Evolutionary conservation across 1,140 invertebrate genomes (phyloP), one percentile per base, ranked within the genome.

Genomic region (Adoxophyes honmai): DNA sequence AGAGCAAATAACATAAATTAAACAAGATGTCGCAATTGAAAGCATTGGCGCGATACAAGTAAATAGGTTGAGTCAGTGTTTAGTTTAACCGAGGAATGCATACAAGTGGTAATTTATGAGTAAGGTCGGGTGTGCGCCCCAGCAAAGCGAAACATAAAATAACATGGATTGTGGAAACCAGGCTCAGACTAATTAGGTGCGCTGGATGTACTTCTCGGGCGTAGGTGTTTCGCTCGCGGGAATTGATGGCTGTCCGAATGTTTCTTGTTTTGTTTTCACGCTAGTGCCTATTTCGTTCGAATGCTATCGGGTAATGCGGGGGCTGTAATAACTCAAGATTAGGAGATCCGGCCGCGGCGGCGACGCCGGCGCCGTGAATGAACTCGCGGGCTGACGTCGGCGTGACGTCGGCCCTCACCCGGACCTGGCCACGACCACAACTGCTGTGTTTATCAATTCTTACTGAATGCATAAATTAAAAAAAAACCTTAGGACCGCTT

Each of bases 361-460:
- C 73, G 70, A 3, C 21, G 58, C 57, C 64, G 69, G 67, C 71
- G 75, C 79, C 68, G 74, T 85, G 79, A 85, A 82, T 85, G 79
- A 79, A 78, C 67, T 78, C 76, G 75, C 71, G 72, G 2, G 71
- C 39, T 57, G 62, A 55, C 58, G 52, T 21, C 59, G 63, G 39
- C 58, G 66, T 78, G 74, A 81, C 76, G 81, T 82, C 78, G 78
- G 34, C 35, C 52, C 34, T 18, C 35, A 37, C 21, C 9, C 34
- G 21, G 52, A 18, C 52, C 21, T 9, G 34, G 14, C 34, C 52
- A 54, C 8, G 14, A n/a, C 18, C 1, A 34, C 14, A n/a, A n/a
- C n/a, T n/a, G n/a, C n/a, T n/a, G n/a, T n/a, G n/a, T n/a, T n/a
- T n/a, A n/a, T n/a, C n/a, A n/a, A n/a, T n/a, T n/a, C n/a, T n/a